Base-by-base conservation (phyloP, 2,888 invertebrate genomes). In the Biston stratarius region DNA sequence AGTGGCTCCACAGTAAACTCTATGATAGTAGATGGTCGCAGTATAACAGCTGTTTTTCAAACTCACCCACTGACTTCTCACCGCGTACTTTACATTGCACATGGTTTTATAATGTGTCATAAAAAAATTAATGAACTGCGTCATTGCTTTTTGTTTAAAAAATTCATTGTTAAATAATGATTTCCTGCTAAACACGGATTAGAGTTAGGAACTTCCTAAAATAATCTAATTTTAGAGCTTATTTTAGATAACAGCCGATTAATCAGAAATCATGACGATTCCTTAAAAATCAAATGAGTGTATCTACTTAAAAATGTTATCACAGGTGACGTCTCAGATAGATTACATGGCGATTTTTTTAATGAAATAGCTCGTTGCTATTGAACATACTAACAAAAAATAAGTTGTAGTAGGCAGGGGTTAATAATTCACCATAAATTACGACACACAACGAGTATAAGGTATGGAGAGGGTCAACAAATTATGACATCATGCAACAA, bases 131-230 rank as follows among this genome's bases (percentile, higher is more conserved):
- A 38, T 53, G 53, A 40, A 53, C 38, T 5, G 14, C 40, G 38
- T 15, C 34, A 34, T 53, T 11, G 53, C 6, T 53, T 40, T 38
- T 15, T 38, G 53, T 40, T 40, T 3, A 53, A 53, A 40, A 14
- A 44, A 49, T 56, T 15, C 24, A 44, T n/a, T 53, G 15, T 40
- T 57, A 44, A 11, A 38, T 44, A 57, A 53, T 38, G 7, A 40
- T 53, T 53, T 40, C 53, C 53, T 38, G 15, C 36, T 38, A 40
- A 53, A 15, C 15, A 53, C 53, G 14, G 53, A 53, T 53, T 53
- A 38, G n/a, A 7, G 8, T 51, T 24, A 55, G 24, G 24, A 14
- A 36, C 45, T 58, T 58, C 36, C 38, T 9, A 36, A 58, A 48
- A 47, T 47, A 58, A 47, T 36, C 36, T 15, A 38, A 9, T 14